These are phyloP conservation scores for Ennomos quercinarius DNA, from an alignment of 2,888 invertebrate genomes.

Conservation along the genomic window DNA sequence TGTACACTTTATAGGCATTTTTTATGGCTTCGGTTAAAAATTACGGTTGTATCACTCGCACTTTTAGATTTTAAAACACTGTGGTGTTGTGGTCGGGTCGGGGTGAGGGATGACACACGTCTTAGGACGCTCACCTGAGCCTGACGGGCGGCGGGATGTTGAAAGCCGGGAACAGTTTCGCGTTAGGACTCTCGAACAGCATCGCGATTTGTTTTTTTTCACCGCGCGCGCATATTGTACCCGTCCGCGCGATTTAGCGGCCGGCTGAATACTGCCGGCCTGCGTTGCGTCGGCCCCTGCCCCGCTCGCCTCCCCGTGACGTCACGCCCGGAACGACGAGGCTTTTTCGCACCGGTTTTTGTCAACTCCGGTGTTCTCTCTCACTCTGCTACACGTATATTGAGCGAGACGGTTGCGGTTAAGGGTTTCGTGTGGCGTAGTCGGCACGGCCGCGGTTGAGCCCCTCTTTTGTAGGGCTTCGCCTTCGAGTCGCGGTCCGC, in stretches of 20 bases:
- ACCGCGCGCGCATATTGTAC: slow-evolving; percentile 73
- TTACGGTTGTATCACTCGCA: slow-evolving; percentile 59
- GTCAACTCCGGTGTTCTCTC: slow-evolving; percentile 42
- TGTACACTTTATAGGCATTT: slow-evolving; percentile 66
- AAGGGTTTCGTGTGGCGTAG: slow-evolving; percentile 48
- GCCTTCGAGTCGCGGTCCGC: slow-evolving; percentile 37
- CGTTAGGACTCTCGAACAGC: slow-evolving; percentile 90
- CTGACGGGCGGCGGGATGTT: slow-evolving; percentile 89
- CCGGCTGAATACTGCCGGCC: slow-evolving; percentile 69
- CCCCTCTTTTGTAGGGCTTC: slow-evolving; percentile 57
- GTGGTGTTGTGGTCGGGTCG: slow-evolving; percentile 15
- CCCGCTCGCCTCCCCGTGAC: slow-evolving; percentile 64
- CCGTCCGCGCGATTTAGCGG: slow-evolving; percentile 65
- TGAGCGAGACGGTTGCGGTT: slow-evolving; percentile 44
- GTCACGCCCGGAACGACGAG: slow-evolving; percentile 69
- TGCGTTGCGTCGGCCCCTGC: slow-evolving; percentile 49
- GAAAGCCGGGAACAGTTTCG: slow-evolving; percentile 88
- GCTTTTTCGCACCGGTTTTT: slow-evolving; percentile 56
- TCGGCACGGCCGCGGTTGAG: slow-evolving; percentile 39
- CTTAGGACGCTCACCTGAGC: slow-evolving; percentile 73
- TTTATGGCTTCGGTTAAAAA: slow-evolving; percentile 64
- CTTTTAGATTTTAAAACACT: slow-evolving; percentile 40
- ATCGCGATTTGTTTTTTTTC: slow-evolving; percentile 81
- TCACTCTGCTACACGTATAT: slow-evolving; percentile 36
- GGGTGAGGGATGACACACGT: slow-evolving; percentile 27